A percentile compares a stretch with the other conserved stretches of the same genome.
These are phyloP conservation scores for Seriola rivoliana DNA, from an alignment of 2,113 vertebrate species.

Conservation along the genomic window DNA sequence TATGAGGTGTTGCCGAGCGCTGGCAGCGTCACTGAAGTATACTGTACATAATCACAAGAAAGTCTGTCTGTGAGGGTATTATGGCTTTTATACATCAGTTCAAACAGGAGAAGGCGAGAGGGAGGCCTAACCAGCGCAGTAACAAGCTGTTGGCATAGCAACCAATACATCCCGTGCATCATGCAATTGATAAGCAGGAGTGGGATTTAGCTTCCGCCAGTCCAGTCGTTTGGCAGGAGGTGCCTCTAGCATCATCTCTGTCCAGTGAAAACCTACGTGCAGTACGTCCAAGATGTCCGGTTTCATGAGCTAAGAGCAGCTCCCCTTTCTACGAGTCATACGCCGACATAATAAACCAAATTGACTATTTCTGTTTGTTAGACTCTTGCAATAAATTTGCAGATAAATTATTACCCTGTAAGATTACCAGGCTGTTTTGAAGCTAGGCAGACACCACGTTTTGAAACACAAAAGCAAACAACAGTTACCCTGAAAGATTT, in stretches of 20 bases:
- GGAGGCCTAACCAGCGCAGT: neutral
- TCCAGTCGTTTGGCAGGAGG: slow-evolving; percentile 14
- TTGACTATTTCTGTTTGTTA: too few relatives aligned
- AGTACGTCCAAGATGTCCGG: neutral
- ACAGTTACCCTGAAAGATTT: too few relatives aligned
- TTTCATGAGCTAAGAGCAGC: too few relatives aligned
- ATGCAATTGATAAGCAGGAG: neutral
- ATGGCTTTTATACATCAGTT: slow-evolving; percentile 22
- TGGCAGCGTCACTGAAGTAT: neutral
- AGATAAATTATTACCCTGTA: too few relatives aligned
- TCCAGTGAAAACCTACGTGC: neutral
- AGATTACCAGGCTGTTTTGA: too few relatives aligned
- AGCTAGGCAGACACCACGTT: too few relatives aligned
- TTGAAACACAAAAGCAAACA: too few relatives aligned
- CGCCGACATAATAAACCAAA: too few relatives aligned
- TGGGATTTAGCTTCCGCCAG: neutral
- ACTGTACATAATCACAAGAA: slow-evolving; percentile 11
- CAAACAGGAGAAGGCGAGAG: slow-evolving; percentile 5
- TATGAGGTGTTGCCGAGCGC: slow-evolving; percentile 8
- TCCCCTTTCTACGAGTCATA: too few relatives aligned
- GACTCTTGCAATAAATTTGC: too few relatives aligned
- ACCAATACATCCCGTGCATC: slow-evolving; percentile 2
- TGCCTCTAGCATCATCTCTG: neutral
- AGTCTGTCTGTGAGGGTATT: slow-evolving; percentile 3
- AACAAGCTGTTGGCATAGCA: slow-evolving; percentile 47